Percentiles rank a stretch among this genome's conserved stretches.
Evolutionary conservation across 2,113 vertebrate species (phyloP).

Genomic region (Salvelinus fontinalis): DNA sequence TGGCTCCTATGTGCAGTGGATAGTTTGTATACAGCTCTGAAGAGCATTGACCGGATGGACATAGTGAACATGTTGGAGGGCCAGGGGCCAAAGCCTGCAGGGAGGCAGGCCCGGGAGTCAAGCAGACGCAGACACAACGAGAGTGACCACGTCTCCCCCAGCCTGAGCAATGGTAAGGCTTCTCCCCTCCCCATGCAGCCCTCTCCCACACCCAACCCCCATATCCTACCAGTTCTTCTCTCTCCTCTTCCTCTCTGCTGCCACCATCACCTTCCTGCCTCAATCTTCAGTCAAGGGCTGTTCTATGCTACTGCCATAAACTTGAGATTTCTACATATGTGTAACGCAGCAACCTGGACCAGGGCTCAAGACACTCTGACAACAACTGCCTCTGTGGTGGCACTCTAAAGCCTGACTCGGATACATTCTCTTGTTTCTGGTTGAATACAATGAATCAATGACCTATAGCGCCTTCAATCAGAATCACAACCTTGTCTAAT

Average conservation of each 20-base stretch:
- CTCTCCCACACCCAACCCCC: slow-evolving; percentile 15
- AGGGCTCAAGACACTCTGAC: slow-evolving; percentile 75
- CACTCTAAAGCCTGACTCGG: neutral
- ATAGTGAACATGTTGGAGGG: slow-evolving; percentile 89
- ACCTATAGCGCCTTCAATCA: neutral
- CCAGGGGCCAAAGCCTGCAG: slow-evolving; percentile 72
- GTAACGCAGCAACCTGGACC: slow-evolving; percentile 46
- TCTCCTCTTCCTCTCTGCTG: neutral
- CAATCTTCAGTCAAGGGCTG: neutral
- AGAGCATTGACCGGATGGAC: slow-evolving; percentile 89
- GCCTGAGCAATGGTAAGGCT: slow-evolving; percentile 93
- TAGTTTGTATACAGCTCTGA: slow-evolving; percentile 83
- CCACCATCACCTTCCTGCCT: neutral
- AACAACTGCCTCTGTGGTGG: slow-evolving; percentile 34
- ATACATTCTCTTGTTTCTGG: too few relatives aligned
- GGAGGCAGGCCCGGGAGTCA: slow-evolving; percentile 71
- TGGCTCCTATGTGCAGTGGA: slow-evolving; percentile 77
- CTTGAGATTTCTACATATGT: slow-evolving; percentile 48
- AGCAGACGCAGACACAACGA: slow-evolving; percentile 73
- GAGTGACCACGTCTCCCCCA: slow-evolving; percentile 85
- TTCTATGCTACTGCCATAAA: slow-evolving; percentile 34
- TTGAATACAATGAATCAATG: neutral
- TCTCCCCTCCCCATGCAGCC: slow-evolving; percentile 32
- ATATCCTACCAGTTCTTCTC: slow-evolving; percentile 27
- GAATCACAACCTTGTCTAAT: too few relatives aligned